phyloP scores from a whole-genome alignment of 2,113 vertebrate genomes.

The Meles meles region DNA sequence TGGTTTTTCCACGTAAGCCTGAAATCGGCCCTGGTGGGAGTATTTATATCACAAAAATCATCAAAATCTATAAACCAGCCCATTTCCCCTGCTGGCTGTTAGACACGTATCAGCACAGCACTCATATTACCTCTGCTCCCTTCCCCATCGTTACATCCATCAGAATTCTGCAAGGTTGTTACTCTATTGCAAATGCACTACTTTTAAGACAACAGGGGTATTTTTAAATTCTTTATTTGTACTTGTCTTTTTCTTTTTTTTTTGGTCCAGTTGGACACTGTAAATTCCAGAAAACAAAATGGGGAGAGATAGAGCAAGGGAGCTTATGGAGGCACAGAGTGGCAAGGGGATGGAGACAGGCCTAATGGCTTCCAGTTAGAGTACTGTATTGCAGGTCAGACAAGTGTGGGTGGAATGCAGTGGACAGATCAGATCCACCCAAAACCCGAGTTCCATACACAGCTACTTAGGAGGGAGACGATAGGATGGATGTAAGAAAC shows the following conservation, averaged over 20 bases:
- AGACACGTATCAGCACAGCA: background rate
- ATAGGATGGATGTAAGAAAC: background rate
- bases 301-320: background rate
- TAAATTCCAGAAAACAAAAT: background rate
- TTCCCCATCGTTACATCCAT: too few species aligned
- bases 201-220: background rate
- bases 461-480: background rate
- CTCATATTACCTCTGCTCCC: too few species aligned
- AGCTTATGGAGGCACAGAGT: background rate
- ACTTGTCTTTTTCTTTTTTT: background rate
- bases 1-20: background rate
- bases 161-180: background rate
- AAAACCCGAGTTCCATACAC: background rate
- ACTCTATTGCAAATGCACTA: too few species aligned
- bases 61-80: background rate
- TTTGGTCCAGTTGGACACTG: background rate
- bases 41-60: background rate
- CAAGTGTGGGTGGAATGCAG: background rate
- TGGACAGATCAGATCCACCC: background rate
- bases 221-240: background rate
- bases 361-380: background rate
- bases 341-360: background rate
- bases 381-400: background rate
- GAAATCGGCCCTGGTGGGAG: background rate
- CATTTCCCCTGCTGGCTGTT: too few species aligned